Conservation (phyloP, 1,140 invertebrate genomes). For the Macrobrachium rosenbergii region DNA sequence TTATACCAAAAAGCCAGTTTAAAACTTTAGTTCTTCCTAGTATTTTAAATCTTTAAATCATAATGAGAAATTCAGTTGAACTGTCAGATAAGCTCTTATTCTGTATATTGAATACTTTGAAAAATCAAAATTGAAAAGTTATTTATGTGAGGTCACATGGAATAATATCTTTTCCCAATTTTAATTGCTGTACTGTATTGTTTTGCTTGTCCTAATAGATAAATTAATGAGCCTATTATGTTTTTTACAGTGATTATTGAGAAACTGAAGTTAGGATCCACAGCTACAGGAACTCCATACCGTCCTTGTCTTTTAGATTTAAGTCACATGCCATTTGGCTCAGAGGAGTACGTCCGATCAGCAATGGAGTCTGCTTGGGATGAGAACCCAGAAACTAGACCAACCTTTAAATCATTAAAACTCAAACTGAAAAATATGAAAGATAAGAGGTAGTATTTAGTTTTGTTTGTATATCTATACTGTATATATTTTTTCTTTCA, state of each 20-base stretch:
- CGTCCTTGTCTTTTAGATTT: slow-evolving; percentile 56
- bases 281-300: slow-evolving; percentile 40
- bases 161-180: no score
- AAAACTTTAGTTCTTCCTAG: no score
- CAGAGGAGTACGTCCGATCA: slow-evolving; percentile 37
- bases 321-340: slow-evolving; percentile 59
- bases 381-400: slow-evolving; percentile 80
- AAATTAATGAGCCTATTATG: background rate
- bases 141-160: no score
- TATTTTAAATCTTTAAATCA: no score
- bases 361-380: slow-evolving; percentile 82
- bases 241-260: slow-evolving; percentile 52
- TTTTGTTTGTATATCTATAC: no score
- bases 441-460: slow-evolving; percentile 67
- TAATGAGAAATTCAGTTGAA: no score
- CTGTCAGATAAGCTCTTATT: no score
- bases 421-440: slow-evolving; percentile 83
- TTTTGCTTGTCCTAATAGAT: background rate
- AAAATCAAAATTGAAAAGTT: no score
- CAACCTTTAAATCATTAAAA: slow-evolving; percentile 79
- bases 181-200: background rate
- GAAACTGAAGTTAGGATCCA: slow-evolving; percentile 45
- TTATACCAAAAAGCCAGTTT: no score
- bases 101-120: no score
- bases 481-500: no score